These are phyloP conservation scores for Cactoblastis cactorum DNA, from an alignment of 2,888 invertebrate genomes.

Conservation along the genomic window DNA sequence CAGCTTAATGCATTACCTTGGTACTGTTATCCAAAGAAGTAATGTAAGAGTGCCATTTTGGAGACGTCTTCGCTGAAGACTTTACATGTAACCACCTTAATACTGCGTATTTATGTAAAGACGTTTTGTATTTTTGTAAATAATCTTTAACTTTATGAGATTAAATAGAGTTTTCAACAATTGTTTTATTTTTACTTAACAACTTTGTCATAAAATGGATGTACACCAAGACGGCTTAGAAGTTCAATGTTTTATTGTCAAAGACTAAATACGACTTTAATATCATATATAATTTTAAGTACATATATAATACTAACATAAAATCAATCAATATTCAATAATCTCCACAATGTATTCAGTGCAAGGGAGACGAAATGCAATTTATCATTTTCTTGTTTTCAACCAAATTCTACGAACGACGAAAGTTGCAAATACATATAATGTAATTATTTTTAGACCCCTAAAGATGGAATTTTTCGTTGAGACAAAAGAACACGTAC, in stretches of 20 bases:
- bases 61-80: conserved; percentile 31
- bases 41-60: conserved; percentile 50
- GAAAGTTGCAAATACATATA: background rate
- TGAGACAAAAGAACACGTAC: conserved; percentile 7
- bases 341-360: no score
- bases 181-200: conserved; percentile 4
- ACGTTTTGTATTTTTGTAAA: conserved; percentile 32
- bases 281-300: no score
- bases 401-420: background rate
- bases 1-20: conserved; percentile 33
- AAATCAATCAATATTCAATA: no score
- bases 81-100: conserved; percentile 44
- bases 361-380: background rate
- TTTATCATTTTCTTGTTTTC: background rate
- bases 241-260: no score
- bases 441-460: conserved; percentile 2
- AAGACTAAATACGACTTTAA: no score
- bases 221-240: no score
- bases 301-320: no score
- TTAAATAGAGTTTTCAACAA: conserved; percentile 15
- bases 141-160: conserved; percentile 20
- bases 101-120: conserved; percentile 25
- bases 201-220: no score
- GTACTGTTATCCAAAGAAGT: conserved; percentile 37
- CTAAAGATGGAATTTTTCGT: background rate